Base-by-base conservation (phyloP, 2,113 vertebrate species). In the Coregonus clupeaformis region DNA sequence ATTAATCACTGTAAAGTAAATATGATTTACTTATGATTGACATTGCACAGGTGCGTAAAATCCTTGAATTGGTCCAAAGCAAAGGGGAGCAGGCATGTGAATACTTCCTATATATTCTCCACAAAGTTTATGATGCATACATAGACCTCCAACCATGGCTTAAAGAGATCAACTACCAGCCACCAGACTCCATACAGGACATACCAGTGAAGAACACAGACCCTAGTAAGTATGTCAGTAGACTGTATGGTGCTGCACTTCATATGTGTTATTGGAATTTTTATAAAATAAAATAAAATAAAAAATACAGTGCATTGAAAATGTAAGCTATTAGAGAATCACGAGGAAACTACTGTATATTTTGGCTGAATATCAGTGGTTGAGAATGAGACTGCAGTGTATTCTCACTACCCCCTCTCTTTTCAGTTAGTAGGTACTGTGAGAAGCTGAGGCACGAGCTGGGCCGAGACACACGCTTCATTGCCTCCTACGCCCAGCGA, bases 11-110 rank as follows among this genome's bases (percentile, higher is more conserved):
- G 14, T 6, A 20, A 20, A 20, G 14, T 20, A 55, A 14, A 55
- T 18, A 55, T 55, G 1, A 55, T 55, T 55, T 13, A 55, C 47
- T 49, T 49, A 14, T 49, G 47, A 55, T 49, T 11, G 27, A 18
- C 11, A 12, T 76, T 47, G 30, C 83, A 2, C 73, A 98, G 97
- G 95, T 98, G 60, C 96, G 97, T 47, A 95, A 96, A 89, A 92
- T 97, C 86, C 84, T 99, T 89, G 97, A 99, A 84, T 82, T 98
- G 45, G 94, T 96, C 22, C 95, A 97, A 80, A 96, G 95, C 88
- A 99, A 99, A 88, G 97, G 97, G 4, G 96, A 98, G 71, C 94
- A 97, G 80, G 93, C 94, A 63, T 94, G 94, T 0, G 93, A 96
- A 16, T 98, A 94, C 86, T 93, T 98, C 14, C 22, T 98, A 57